These are phyloP conservation scores for Chaetodon trifasciatus DNA, from an alignment of 2,797 vertebrate species.

Conservation along the genomic window DNA sequence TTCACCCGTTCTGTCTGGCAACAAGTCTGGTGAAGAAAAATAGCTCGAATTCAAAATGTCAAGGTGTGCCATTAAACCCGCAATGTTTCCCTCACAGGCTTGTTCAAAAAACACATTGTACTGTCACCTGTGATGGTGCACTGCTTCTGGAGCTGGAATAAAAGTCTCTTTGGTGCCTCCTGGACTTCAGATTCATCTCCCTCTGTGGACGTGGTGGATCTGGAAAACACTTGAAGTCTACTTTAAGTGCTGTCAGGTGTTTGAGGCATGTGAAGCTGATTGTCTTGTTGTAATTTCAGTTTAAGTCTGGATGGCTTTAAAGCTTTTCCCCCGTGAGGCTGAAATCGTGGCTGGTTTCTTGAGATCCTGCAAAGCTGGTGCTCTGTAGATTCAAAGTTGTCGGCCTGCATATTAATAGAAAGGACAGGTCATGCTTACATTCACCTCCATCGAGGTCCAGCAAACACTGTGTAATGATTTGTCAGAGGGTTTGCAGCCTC, in stretches of 20 bases:
- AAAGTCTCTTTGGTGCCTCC: neutral
- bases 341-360: neutral
- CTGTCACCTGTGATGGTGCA: slow-evolving; percentile 29
- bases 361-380: neutral
- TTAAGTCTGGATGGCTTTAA: neutral
- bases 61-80: slow-evolving; percentile 38
- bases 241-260: neutral
- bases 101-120: slow-evolving; percentile 9
- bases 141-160: neutral
- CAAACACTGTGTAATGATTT: slow-evolving; percentile 38
- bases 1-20: slow-evolving; percentile 15
- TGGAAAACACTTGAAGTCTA: slow-evolving; percentile 15
- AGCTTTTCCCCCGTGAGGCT: neutral
- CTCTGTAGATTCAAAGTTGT: neutral
- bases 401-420: neutral
- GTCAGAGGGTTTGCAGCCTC: neutral
- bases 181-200: slow-evolving; percentile 26
- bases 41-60: slow-evolving; percentile 42
- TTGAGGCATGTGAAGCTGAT: slow-evolving; percentile 7
- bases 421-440: slow-evolving; percentile 27
- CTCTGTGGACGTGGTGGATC: neutral
- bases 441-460: slow-evolving; percentile 36
- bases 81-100: slow-evolving; percentile 25
- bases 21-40: slow-evolving; percentile 31
- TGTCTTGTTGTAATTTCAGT: slow-evolving; percentile 16